Base-by-base conservation (phyloP, 2,888 invertebrate species). In the Deilephila elpenor region DNA sequence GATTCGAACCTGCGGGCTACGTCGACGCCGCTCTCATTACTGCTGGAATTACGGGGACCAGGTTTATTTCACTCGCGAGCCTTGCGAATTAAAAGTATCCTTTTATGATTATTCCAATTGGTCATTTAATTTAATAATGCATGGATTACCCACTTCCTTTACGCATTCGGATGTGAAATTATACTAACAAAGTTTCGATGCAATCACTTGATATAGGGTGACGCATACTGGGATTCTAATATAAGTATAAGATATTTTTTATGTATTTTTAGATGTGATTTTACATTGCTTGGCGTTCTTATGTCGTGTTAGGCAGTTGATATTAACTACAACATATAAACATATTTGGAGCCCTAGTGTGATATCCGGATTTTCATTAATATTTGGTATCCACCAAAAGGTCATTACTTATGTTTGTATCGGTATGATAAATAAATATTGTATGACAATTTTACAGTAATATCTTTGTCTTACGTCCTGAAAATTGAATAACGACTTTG, bases 91-190 rank as follows among this genome's bases (percentile, higher is more conserved):
- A 67, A 67, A 51, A 67, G 67, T 67, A 25, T 44, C 51, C 25
- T 51, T 44, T 67, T 56, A 56, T 56, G 56, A 56, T 56, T 56
- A 56, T 56, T 56, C 25, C 67, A 51, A 67, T 67, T 67, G 51
- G 67, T 51, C 56, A 51, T 67, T 67, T 67, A 64, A 64, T 44
- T 64, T 64, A 67, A 67, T 67, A 14, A 25, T 11, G 25, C 25
- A 51, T 25, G 25, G n/a, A 67, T 67, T 67, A 67, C 25, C 25
- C 44, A 67, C 67, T 51, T 67, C 67, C 51, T 67, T 67, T 67
- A 67, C 51, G 67, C 67, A 37, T 62, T 62, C 62, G 62, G 37
- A 67, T 44, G 44, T 44, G 17, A 67, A 67, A 67, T 44, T 61
- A 61, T 67, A 2, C 5, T n/a, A 56, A 56, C 56, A 56, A 56